Evolutionary conservation across 30 jellyfish, hydroid and myxozoan genomes (phyloP), one percentile per base, ranked within the genome.

Genomic region (Aurelia sp.): DNA sequence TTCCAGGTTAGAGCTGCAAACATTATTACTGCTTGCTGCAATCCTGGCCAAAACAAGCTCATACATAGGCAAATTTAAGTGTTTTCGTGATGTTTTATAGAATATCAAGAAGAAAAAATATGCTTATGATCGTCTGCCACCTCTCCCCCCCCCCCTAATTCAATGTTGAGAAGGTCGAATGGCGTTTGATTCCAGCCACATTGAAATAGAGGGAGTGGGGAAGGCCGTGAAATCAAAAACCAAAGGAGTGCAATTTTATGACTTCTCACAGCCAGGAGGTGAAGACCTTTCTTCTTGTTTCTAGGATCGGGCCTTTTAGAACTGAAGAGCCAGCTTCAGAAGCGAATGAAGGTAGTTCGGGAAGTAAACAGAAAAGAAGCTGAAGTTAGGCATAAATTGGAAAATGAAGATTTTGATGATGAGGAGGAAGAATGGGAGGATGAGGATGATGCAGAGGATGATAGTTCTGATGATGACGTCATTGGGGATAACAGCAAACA

Each of bases 391-490:
- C 63, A 71, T 17, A 75, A 76, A 62, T 50, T 80, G 12, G 89
- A 78, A 22, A 81, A 89, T 89, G 97, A 88, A 81, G 93, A 89
- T 8, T 66, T 86, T 53, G 83, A 76, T n/a, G 84, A 85, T 63
- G 87, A 80, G 19, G 92, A 78, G 60, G 86, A 72, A 37, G 84
- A 53, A 6, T 51, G 59, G 81, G 82, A 50, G 20, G 86, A 31
- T 3, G 82, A 51, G 19, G 82, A 23, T 5, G 82, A 44, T 11
- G 55, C 82, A 10, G 88, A 76, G 35, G 55, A 60, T 8, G 87
- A 30, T 62, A 16, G 60, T 33, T 16, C 37, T 41, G 71, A 82
- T 11, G 57, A 48, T n/a, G 90, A 63, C 21, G 60, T 16, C 52
- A 35, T 23, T 5, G 65, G 17, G 60, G 76, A 58, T 40, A 62